Evolutionary conservation across 2,113 vertebrate genomes (phyloP), one percentile per base, ranked within the genome.

Genomic region (Rhagologus leucostigma): DNA sequence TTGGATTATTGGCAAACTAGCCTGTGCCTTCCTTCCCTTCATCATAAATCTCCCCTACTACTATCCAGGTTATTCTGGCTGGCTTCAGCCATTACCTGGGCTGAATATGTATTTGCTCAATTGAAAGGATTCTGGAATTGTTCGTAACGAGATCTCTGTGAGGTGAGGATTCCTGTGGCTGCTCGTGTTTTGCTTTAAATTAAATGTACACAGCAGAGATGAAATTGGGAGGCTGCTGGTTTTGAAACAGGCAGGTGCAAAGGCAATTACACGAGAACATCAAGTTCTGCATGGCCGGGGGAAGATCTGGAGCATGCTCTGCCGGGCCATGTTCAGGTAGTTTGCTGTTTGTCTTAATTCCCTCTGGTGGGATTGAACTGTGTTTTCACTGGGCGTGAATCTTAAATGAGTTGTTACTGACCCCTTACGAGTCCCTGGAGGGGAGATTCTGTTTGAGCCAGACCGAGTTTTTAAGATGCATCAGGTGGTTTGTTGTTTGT

Each of bases 1-100:
- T 84, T 82, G 79, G 33, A 63, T 95, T 89, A 68, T 46, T 87
- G 87, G 77, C 84, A 89, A 87, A 64, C 65, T 30, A 82, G 24
- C 65, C 49, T 41, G 19, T 63, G 50, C 69, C 56, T 64, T 65
- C 50, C 35, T 95, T 92, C 80, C 65, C 37, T 65, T 87, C 57
- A 70, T 77, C 55, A 16, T 81, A 62, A 87, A 84, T 75, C 64
- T 95, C 63, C 76, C 39, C 37, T 70, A 42, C 33, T 64, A 9
- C 46, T 11, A 39, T 37, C 56, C 56, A 55, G 27, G 69, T 75
- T 87, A 13, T 64, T 63, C 44, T 82, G 77, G 26, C 23, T 87
- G 65, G 64, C 56, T 90, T 84, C 69, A 64, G 2, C 77, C 50
- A 6, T 73, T 89, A 30, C 9, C 76, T 57, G 59, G 73, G 35